These are phyloP conservation scores for Amazona vittata DNA, from an alignment of 2,113 vertebrate genomes.

Conservation along the genomic window DNA sequence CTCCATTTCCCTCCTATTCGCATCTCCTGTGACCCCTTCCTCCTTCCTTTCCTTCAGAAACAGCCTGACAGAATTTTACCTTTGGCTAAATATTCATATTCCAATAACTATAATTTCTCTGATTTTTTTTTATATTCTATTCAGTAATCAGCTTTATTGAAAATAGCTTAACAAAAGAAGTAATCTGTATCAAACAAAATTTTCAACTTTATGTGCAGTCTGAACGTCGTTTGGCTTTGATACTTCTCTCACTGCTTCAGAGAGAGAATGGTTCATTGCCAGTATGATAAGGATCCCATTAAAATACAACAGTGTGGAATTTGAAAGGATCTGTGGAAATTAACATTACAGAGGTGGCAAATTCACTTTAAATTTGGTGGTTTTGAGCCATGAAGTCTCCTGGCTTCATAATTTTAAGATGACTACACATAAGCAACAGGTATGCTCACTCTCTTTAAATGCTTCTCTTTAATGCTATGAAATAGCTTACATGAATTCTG, in stretches of 20 bases:
- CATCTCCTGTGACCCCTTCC: neutral
- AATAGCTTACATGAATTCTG: neutral
- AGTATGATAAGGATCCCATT: neutral
- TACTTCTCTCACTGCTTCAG: neutral
- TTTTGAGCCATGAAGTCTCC: neutral
- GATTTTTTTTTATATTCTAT: neutral
- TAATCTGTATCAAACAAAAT: neutral
- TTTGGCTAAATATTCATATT: neutral
- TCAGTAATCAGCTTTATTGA: neutral
- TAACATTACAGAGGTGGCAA: neutral
- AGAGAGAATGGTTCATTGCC: neutral
- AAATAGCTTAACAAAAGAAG: neutral
- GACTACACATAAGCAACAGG: neutral
- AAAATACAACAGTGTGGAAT: neutral
- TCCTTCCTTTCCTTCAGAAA: neutral
- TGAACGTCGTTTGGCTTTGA: neutral
- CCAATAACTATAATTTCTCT: neutral
- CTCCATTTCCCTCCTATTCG: neutral
- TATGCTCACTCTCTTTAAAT: neutral
- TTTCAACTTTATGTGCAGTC: neutral
- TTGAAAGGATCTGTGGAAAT: neutral
- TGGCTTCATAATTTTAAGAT: neutral
- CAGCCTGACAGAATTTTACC: neutral
- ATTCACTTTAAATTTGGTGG: neutral
- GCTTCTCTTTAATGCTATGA: neutral